phyloP scores from a whole-genome alignment of 2,113 vertebrate species.

The Dromas ardeola region DNA sequence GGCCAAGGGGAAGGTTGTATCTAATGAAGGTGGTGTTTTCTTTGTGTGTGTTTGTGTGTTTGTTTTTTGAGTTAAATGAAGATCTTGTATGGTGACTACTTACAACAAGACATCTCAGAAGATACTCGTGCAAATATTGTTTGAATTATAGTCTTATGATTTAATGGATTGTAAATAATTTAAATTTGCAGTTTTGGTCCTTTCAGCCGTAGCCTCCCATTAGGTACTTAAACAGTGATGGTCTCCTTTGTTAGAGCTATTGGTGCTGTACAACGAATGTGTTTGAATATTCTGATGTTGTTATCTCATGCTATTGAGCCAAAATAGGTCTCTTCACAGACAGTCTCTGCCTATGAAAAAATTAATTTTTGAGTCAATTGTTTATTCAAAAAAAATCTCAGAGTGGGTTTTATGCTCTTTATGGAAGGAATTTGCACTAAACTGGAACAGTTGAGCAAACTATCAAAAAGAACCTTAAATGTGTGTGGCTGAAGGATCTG shows the following conservation, averaged over 20 bases:
- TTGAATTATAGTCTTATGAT: background rate
- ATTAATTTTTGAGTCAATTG: background rate
- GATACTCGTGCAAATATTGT: background rate
- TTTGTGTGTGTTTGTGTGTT: background rate
- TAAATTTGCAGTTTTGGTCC: background rate
- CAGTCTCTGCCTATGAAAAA: background rate
- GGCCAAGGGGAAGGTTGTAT: background rate
- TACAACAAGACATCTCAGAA: background rate
- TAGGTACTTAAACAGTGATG: background rate
- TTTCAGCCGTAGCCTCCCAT: background rate
- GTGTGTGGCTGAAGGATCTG: background rate
- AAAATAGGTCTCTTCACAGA: background rate
- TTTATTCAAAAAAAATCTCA: constrained; percentile 12
- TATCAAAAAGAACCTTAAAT: background rate
- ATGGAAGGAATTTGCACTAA: background rate
- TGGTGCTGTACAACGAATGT: background rate
- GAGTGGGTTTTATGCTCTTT: background rate
- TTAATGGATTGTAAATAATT: background rate
- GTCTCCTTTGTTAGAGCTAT: background rate
- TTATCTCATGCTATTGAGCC: background rate
- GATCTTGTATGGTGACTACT: background rate
- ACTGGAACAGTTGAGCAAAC: background rate
- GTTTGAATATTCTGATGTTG: background rate
- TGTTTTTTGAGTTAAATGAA: background rate
- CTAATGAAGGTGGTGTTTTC: background rate